phyloP scores from a whole-genome alignment of 2,113 vertebrate genomes.

The Rhynchopsitta pachyrhyncha region DNA sequence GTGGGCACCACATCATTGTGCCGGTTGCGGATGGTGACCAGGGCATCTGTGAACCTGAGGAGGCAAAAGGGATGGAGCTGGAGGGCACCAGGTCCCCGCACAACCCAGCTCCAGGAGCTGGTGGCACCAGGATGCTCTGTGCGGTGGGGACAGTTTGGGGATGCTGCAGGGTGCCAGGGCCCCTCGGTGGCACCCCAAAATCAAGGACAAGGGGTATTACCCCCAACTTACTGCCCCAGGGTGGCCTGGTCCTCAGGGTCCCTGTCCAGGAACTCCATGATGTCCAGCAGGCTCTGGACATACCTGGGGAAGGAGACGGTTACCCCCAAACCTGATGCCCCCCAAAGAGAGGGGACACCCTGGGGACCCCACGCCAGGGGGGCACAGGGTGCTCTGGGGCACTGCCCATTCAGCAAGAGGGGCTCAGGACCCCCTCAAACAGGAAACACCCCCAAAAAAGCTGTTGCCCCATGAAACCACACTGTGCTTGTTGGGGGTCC shows the following conservation, averaged over 20 bases:
- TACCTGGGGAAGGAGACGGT: conserved; percentile 72
- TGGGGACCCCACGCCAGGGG: fast-evolving
- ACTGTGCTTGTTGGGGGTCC: neutral
- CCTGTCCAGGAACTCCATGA: conserved; percentile 89
- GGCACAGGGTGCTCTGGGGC: neutral
- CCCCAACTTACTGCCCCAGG: conserved; percentile 84
- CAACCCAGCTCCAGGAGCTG: fast-evolving
- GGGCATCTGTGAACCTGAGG: conserved; percentile 83
- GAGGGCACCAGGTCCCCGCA: neutral
- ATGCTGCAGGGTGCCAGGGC: neutral
- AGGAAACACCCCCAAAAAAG: neutral
- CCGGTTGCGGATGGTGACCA: conserved; percentile 92
- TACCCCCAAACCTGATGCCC: neutral
- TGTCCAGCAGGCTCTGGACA: conserved; percentile 92
- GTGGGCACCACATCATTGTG: conserved; percentile 95
- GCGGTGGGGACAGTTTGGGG: neutral
- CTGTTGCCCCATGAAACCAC: neutral
- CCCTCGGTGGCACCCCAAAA: neutral
- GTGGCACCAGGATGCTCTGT: fast-evolving
- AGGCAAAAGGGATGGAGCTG: neutral
- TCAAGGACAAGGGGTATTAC: neutral
- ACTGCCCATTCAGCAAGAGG: fast-evolving
- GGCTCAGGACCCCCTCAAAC: neutral
- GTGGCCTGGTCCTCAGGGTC: conserved; percentile 86
- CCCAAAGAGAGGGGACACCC: neutral